Evolutionary conservation across 2,888 invertebrate species (phyloP), one percentile per base, ranked within the genome.

Genomic region (Prosopocoilus inquinatus): DNA sequence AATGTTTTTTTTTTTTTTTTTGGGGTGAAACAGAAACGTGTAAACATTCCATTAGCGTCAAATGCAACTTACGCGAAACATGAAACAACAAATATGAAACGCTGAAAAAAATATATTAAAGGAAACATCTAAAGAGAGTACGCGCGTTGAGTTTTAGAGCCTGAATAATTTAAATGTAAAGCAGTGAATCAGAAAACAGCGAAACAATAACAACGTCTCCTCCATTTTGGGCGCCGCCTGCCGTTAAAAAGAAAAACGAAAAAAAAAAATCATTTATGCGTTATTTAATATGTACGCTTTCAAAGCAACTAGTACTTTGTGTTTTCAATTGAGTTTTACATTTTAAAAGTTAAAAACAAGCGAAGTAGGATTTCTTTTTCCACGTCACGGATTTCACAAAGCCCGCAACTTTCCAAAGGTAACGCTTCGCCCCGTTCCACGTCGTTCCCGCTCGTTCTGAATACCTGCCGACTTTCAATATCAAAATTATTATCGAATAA

Each of bases 291-390:
- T 41, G 41, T 16, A 41, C 41, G 41, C 41, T 46, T 46, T 32
- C 46, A 46, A 46, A 46, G 33, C 28, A 46, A 46, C 46, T 15
- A 48, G 16, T 16, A 36, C 35, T 46, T 50, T 47, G 36, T 38
- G 11, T 34, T 47, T 47, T 11, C 41, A 41, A 43, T 48, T 16
- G 53, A 59, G 50, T 55, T 58, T 50, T 51, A 50, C 48, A 58
- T 54, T 52, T 48, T 53, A 52, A 60, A 61, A 60, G 61, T 60
- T 61, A 61, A 60, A 61, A 61, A 61, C 57, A 61, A 57, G 59
- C 49, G 50, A 57, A 60, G 61, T 55, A 57, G 57, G 60, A 61
- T 61, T 61, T 61, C 60, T 58, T 60, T 62, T 61, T 61, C 57
- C 60, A 55, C 61, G 52, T 57, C 61, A 58, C 58, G 46, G 16